phyloP scores from a whole-genome alignment of 2,113 vertebrate genomes.

The Oryctolagus cuniculus region mOryCun1.1 NC_091432.1:163085501-163086000 shows the following conservation, averaged over 20 bases:
- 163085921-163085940: not conserved
- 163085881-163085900: not conserved
- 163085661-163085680: not conserved
- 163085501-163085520: not conserved
- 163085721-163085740: constrained; percentile 44
- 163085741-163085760: constrained; percentile 9
- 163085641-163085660: not conserved
- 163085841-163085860: constrained; percentile 34
- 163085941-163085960: constrained; percentile 2
- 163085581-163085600: constrained; percentile 21
- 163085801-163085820: constrained; percentile 14
- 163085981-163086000: not conserved
- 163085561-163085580: not conserved
- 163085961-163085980: not conserved
- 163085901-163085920: not conserved
- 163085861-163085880: not conserved
- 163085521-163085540: not conserved
- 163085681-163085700: not conserved
- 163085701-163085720: not conserved
- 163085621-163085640: not conserved
- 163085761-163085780: constrained; percentile 26
- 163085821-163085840: not conserved
- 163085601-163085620: constrained; percentile 20
- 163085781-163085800: not conserved
- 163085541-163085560: not conserved